Conservation (phyloP, 1,140 invertebrate genomes). For the Microplitis demolitor region DNA sequence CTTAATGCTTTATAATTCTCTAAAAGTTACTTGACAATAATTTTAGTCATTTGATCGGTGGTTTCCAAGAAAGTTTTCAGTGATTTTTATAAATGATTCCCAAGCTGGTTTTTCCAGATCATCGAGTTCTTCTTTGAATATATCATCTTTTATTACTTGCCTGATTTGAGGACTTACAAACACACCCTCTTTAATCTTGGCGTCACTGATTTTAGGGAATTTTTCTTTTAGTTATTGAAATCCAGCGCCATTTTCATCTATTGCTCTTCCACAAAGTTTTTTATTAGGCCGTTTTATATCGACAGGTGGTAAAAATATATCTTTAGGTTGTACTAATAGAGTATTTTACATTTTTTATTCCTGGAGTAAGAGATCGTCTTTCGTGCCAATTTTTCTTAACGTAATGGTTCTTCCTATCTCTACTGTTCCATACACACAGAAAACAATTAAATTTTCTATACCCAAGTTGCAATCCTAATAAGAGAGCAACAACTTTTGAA, state of each 20-base stretch:
- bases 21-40: no score
- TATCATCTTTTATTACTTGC: no score
- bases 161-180: not conserved
- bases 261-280: slow-evolving; percentile 44
- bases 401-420: slow-evolving; percentile 45
- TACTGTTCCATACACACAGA: slow-evolving; percentile 57
- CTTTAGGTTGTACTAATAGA: not conserved
- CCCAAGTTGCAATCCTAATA: slow-evolving; percentile 51
- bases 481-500: slow-evolving; percentile 49
- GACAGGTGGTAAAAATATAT: not conserved
- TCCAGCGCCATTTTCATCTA: slow-evolving; percentile 36
- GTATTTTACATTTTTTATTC: not conserved
- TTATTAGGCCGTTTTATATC: slow-evolving; percentile 27
- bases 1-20: not conserved
- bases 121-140: no score
- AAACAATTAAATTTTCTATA: slow-evolving; percentile 57
- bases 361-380: not conserved
- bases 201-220: not conserved
- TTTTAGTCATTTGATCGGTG: no score
- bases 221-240: not conserved
- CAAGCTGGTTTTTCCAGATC: no score
- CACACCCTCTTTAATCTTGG: not conserved
- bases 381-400: slow-evolving; percentile 39
- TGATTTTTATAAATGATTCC: no score
- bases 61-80: no score